phyloP scores from a whole-genome alignment of 37 sponge, comb jelly and placozoan species.

The Halichondria panicea region DNA sequence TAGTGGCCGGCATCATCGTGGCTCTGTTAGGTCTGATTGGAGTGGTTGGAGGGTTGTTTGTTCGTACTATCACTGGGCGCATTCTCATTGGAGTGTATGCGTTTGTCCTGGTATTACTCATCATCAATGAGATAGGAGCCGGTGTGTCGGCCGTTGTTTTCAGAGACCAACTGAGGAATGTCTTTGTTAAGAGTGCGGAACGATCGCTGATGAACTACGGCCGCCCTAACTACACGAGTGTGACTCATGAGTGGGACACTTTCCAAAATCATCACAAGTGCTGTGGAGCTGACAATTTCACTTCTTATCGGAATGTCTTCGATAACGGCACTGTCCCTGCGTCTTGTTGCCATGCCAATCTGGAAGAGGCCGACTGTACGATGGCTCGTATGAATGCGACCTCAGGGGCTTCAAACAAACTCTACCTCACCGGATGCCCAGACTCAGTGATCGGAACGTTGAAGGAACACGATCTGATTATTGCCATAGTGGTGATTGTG shows the following conservation, averaged over 20 bases:
- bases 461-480: not conserved
- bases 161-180: not conserved
- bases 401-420: not conserved
- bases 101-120: constrained; percentile 34
- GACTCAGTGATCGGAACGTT: not conserved
- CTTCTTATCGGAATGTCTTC: constrained; percentile 4
- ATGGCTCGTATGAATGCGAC: not conserved
- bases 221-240: not conserved
- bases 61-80: constrained; percentile 9
- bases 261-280: constrained; percentile 23
- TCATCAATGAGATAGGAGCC: constrained; percentile 25
- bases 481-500: constrained; percentile 7
- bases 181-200: not conserved
- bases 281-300: constrained; percentile 36
- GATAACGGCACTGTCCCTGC: constrained; percentile 6
- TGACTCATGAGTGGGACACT: constrained; percentile 11
- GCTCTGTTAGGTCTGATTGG: constrained; percentile 9
- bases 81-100: constrained; percentile 23
- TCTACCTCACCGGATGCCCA: constrained; percentile 14
- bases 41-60: constrained; percentile 8
- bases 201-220: not conserved
- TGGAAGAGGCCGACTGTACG: not conserved
- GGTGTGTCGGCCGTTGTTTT: constrained; percentile 22
- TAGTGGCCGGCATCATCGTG: constrained; percentile 14
- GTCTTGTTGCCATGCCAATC: constrained; percentile 14